Evolutionary conservation across 2,888 invertebrate species (phyloP).

Genomic region (Drosophila paramelanica): DNA sequence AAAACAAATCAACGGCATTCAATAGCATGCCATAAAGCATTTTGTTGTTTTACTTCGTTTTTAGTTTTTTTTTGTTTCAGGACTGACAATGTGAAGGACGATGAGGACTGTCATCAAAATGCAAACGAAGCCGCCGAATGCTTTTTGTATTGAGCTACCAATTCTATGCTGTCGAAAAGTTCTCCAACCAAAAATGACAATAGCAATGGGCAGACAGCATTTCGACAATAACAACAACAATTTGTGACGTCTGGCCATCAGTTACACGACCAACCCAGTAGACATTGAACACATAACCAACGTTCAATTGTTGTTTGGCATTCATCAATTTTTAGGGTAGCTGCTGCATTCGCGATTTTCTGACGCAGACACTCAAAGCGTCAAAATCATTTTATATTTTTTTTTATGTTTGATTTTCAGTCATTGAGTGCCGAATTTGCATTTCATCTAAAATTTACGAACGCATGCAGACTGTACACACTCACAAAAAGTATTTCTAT

Average conservation of each 20-base stretch:
- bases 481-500: constrained; percentile 21
- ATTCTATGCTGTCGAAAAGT: constrained; percentile 51
- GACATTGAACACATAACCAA: constrained; percentile 28
- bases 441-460: constrained; percentile 50
- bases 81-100: constrained; percentile 42
- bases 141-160: constrained; percentile 61
- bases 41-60: constrained; percentile 38
- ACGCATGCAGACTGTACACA: not conserved
- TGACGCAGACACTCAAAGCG: constrained; percentile 71
- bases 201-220: constrained; percentile 52
- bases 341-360: constrained; percentile 54
- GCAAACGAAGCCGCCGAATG: constrained; percentile 74
- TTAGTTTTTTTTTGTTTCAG: constrained; percentile 10
- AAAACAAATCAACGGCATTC: constrained; percentile 74
- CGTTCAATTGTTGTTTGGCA: constrained; percentile 66
- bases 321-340: constrained; percentile 69
- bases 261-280: constrained; percentile 51
- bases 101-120: constrained; percentile 77
- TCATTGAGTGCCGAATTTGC: constrained; percentile 54
- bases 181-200: constrained; percentile 66
- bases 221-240: constrained; percentile 22
- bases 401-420: not conserved
- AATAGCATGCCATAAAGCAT: constrained; percentile 79
- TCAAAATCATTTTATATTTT: constrained; percentile 30
- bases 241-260: constrained; percentile 72